A percentile compares a stretch with the other conserved stretches of the same genome.
phyloP scores from a whole-genome alignment of 2,888 invertebrate genomes.

The Eumacrocentrus americanus region DNA sequence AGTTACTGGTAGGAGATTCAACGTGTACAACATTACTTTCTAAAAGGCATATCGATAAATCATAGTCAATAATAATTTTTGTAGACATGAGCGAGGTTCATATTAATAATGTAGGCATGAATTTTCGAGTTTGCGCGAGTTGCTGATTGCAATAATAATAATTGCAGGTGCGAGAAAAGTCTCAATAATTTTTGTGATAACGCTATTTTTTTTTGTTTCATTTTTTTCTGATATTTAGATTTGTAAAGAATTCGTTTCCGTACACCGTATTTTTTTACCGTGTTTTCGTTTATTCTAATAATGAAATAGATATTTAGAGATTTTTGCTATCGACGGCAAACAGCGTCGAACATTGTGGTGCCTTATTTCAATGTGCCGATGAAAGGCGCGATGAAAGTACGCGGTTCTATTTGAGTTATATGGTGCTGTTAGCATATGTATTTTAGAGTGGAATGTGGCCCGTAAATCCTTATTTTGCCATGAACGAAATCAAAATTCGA shows the following conservation, averaged over 20 bases:
- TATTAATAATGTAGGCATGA: constrained; percentile 7
- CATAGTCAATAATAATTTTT: constrained; percentile 21
- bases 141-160: constrained; percentile 7
- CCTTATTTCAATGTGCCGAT: constrained; percentile 56
- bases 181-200: constrained; percentile 26
- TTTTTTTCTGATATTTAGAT: background rate
- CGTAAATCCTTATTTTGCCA: constrained; percentile 11
- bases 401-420: constrained; percentile 39
- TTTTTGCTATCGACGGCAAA: constrained; percentile 36
- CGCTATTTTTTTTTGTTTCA: constrained; percentile 6
- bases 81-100: constrained; percentile 19
- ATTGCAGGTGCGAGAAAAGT: constrained; percentile 16
- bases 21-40: constrained; percentile 10
- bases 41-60: constrained; percentile 22
- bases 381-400: constrained; percentile 52
- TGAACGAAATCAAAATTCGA: constrained; percentile 29
- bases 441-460: constrained; percentile 1
- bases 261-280: constrained; percentile 21
- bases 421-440: constrained; percentile 18
- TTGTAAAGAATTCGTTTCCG: constrained; percentile 8
- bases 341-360: constrained; percentile 53
- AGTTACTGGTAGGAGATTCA: constrained; percentile 15
- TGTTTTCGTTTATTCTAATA: constrained; percentile 29
- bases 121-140: constrained; percentile 2
- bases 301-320: constrained; percentile 31